Conservation (phyloP, 2,888 invertebrate genomes). For the Noctua fimbriata region DNA sequence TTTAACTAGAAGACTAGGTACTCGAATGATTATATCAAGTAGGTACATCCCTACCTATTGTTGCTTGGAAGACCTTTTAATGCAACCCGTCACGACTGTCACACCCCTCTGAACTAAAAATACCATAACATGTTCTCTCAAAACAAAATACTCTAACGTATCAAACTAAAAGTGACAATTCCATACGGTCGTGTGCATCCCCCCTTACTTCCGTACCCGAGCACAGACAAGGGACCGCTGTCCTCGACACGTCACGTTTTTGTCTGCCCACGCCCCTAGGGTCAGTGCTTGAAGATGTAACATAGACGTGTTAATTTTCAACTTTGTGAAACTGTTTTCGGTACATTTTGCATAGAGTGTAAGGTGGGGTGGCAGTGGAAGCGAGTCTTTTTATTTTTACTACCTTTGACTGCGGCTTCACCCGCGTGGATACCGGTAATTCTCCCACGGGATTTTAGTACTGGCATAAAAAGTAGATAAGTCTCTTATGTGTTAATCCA, state of each 20-base stretch:
- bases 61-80: neutral
- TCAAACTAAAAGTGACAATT: constrained; percentile 32
- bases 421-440: neutral
- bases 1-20: neutral
- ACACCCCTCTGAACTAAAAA: neutral
- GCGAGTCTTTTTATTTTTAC: constrained; percentile 5
- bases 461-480: neutral
- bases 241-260: constrained; percentile 62
- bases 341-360: constrained; percentile 45
- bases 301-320: constrained; percentile 63
- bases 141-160: constrained; percentile 39
- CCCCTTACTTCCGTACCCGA: constrained; percentile 58
- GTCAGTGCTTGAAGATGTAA: constrained; percentile 58
- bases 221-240: constrained; percentile 49
- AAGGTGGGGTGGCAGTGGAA: constrained; percentile 10
- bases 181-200: constrained; percentile 23
- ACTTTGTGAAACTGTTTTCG: constrained; percentile 55
- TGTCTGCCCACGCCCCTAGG: constrained; percentile 50
- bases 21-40: neutral
- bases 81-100: neutral
- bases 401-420: neutral
- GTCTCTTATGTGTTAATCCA: neutral
- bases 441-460: neutral
- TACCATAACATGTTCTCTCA: neutral
- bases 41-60: neutral